These are phyloP conservation scores for Papilio gigon DNA, from an alignment of 2,888 invertebrate genomes.

Conservation along the genomic window DNA sequence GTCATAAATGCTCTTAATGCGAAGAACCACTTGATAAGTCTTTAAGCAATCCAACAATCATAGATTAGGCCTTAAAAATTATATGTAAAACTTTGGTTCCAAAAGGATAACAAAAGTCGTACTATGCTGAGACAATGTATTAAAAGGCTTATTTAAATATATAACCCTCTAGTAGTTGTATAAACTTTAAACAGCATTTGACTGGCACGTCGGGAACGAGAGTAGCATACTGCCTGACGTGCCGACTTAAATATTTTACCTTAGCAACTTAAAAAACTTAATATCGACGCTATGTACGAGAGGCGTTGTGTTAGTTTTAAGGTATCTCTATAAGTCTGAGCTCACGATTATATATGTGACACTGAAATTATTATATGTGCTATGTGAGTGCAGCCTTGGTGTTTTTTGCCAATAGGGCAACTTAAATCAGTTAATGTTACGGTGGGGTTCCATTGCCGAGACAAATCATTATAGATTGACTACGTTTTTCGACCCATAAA, in stretches of 20 bases:
- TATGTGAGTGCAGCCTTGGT: neutral
- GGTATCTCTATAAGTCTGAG: constrained; percentile 7
- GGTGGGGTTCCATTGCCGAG: too few relatives aligned
- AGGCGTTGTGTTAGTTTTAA: constrained; percentile 12
- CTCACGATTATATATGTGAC: constrained; percentile 8
- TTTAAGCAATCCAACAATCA: neutral
- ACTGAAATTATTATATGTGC: neutral
- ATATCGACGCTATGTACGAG: neutral
- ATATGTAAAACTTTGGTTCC: neutral
- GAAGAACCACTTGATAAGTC: neutral
- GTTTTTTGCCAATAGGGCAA: neutral
- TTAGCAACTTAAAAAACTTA: neutral
- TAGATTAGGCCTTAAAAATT: neutral
- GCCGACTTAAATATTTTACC: neutral
- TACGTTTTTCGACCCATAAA: too few relatives aligned
- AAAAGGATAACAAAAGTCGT: neutral
- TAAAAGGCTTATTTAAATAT: constrained; percentile 2
- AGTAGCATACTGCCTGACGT: neutral
- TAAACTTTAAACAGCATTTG: neutral
- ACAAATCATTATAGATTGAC: too few relatives aligned
- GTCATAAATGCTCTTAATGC: too few relatives aligned
- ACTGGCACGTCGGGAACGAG: neutral
- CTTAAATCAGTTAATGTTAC: neutral
- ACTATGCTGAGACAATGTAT: constrained; percentile 17
- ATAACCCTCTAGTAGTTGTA: neutral